These are phyloP conservation scores for Ceyx cyanopectus DNA, from an alignment of 2,113 vertebrate genomes.

Conservation along the genomic window DNA sequence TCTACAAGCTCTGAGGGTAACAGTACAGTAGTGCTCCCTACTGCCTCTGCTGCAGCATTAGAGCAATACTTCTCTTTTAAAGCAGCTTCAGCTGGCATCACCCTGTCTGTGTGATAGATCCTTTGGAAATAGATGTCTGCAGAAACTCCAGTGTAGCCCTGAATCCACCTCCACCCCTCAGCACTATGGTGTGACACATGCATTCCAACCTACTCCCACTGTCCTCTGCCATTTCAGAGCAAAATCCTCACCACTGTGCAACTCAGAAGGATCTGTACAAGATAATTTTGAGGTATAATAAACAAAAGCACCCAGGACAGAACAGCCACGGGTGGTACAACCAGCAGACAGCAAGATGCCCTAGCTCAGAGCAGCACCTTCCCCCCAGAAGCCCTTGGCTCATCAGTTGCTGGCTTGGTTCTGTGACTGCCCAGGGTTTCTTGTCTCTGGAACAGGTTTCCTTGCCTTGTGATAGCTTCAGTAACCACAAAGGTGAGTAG, in stretches of 20 bases:
- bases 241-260: background rate
- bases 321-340: background rate
- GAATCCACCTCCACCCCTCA: background rate
- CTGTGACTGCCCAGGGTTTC: background rate
- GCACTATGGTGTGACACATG: background rate
- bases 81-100: background rate
- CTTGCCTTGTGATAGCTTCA: background rate
- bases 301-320: background rate
- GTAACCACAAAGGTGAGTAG: slow-evolving; percentile 13
- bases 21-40: background rate
- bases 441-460: slow-evolving; percentile 2
- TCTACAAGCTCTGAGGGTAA: background rate
- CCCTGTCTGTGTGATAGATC: background rate
- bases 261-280: background rate
- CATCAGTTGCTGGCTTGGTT: background rate
- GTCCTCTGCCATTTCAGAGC: background rate
- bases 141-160: background rate
- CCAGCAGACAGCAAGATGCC: background rate
- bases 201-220: background rate
- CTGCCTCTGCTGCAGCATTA: background rate
- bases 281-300: background rate
- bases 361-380: background rate
- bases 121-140: background rate
- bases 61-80: background rate
- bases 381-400: background rate